phyloP scores from a whole-genome alignment of 2,797 vertebrate genomes.

The Neosilurus mollespiculum region DNA sequence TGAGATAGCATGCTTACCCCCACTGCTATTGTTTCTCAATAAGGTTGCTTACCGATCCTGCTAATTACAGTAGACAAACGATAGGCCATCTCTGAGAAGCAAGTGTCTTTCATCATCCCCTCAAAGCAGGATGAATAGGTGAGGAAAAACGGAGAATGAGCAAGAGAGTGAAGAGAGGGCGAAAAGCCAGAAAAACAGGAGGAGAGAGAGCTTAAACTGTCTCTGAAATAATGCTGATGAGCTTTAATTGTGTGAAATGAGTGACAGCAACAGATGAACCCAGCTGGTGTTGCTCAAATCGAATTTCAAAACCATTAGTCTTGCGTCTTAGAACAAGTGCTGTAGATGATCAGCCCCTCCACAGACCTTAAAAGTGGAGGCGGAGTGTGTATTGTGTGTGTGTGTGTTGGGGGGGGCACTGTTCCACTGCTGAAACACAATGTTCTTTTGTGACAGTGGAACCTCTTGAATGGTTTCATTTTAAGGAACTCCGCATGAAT shows the following conservation, averaged over 20 bases:
- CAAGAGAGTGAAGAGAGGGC: neutral
- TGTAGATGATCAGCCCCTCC: constrained; percentile 5
- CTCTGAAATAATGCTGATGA: constrained; percentile 29
- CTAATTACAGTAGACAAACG: constrained; percentile 33
- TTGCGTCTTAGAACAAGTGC: constrained; percentile 14
- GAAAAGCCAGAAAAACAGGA: neutral
- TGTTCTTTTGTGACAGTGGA: constrained; percentile 8
- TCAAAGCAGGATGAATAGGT: constrained; percentile 1
- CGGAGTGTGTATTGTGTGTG: neutral
- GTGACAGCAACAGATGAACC: constrained; percentile 39
- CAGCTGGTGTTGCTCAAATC: constrained; percentile 43
- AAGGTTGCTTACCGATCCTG: neutral
- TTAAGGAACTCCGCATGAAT: constrained; percentile 47
- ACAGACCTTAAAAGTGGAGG: neutral
- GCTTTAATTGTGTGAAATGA: constrained; percentile 40
- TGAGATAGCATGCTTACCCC: neutral
- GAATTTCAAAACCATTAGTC: constrained; percentile 41
- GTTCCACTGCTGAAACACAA: neutral
- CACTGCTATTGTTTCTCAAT: neutral
- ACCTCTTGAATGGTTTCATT: constrained; percentile 27
- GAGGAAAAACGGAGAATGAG: neutral
- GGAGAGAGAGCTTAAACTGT: constrained; percentile 14
- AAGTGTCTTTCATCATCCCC: constrained; percentile 19
- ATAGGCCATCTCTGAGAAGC: neutral
- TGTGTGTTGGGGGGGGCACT: neutral